Base-by-base conservation (phyloP, 2,888 invertebrate genomes). In the Villa cingulata region DNA sequence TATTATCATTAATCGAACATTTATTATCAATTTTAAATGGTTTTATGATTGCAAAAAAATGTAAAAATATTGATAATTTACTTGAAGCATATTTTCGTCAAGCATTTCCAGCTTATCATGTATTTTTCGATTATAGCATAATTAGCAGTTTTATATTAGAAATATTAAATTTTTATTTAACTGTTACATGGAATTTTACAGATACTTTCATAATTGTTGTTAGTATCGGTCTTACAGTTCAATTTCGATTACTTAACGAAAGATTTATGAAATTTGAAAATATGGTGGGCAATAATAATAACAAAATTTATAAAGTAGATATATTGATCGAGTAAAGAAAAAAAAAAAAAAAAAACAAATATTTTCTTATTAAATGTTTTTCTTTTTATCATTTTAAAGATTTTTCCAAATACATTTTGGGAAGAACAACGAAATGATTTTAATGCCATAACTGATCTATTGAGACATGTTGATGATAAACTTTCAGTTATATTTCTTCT, bases 161-260 rank as follows among this genome's bases (percentile, higher is more conserved):
- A 52, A 67, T 73, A 56, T 63, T 62, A 40, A 55, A 54, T 43
- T 48, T 56, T 45, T 54, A 54, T 36, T 59, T 77, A 4, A 80
- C 81, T 0, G 74, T 77, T 47, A 70, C 77, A 2, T 82, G 82
- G 81, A 81, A 79, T 57, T 80, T 77, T 49, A 78, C 78, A 56
- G 82, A 82, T 57, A 62, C 80, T 50, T 74, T 81, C 48, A 75
- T 82, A 12, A 80, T 81, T 51, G 60, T 81, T 15, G 68, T 81
- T 37, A 80, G 81, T 58, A 71, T 77, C 58, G 78, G 79, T 0
- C 61, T 82, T 20, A 67, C 76, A 1, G 74, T 76, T 3, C 71
- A 78, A 41, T 81, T 81, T 55, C 70, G 71, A 42, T 74, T 77
- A 56, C 60, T 79, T 18, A 79, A 80, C 50, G 51, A 16, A 47